Base-by-base conservation (phyloP, 2,888 invertebrate species). In the Lordiphosa fenestrarum region DNA sequence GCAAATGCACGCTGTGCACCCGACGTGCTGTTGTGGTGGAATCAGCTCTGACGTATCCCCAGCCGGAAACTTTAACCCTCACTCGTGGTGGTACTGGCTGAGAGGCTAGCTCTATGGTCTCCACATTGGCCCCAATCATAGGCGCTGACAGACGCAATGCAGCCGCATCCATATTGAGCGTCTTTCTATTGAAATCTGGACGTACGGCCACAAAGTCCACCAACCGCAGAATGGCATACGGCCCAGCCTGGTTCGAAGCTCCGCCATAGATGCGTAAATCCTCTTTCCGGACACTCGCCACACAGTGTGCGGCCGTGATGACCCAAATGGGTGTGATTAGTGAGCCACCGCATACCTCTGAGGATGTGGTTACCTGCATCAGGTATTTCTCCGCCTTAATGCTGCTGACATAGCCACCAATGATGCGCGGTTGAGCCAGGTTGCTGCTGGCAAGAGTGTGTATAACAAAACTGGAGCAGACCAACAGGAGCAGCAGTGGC, bases 301-400 rank as follows among this genome's bases (percentile, higher is more conserved):
- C 66, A 35, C 86, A 86, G 36, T 86, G 87, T 0, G 76, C 85
- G 1, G 86, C 87, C 0, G 84, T 75, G 1, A 86, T 60, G 2
- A 87, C 77, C 80, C 85, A 86, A 0, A 70, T 71, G 0, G 61
- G 23, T 7, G 65, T 70, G 12, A 78, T 53, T 40, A 86, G 50
- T 0, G 86, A 73, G 15, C 86, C 82, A 9, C 82, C 82, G 39
- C 82, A 82, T 6, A 78, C 47, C 35, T 66, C 66, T 9, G 49
- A 56, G 0, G 51, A 4, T 4, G 71, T 60, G 4, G 59, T 33
- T 4, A 86, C 65, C 25, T 76, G 72, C 25, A 87, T 58, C 48
- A 84, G 67, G 56, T 84, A 87, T 9, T 71, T 69, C 0, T 66
- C 54, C 4, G 74, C 25, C 13, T 35, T 55, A 5, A 84, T 73